phyloP scores from a whole-genome alignment of 2,888 invertebrate species.

The Tridacna gigas region DNA sequence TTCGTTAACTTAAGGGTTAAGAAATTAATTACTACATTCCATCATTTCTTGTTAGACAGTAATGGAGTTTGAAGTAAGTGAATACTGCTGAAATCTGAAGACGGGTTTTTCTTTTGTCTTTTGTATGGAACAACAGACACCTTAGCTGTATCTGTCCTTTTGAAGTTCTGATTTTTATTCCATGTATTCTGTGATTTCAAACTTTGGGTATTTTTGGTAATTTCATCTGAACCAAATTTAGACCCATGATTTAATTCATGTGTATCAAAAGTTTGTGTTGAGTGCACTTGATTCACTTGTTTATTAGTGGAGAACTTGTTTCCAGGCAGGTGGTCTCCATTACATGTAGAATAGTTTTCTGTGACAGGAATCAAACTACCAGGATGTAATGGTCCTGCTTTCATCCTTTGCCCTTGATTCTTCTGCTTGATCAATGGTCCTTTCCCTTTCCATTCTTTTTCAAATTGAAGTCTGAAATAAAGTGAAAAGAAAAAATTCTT shows the following conservation, averaged over 20 bases:
- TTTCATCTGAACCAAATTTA: neutral
- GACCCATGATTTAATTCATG: neutral
- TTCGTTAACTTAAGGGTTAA: neutral
- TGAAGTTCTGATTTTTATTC: too few relatives aligned
- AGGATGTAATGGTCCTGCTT: too few relatives aligned
- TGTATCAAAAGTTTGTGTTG: neutral
- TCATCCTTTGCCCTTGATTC: slow-evolving; percentile 2
- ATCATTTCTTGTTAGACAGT: slow-evolving; percentile 4
- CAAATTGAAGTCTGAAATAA: slow-evolving; percentile 54
- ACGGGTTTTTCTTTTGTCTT: slow-evolving; percentile 6
- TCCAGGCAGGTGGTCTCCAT: neutral
- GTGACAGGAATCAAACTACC: neutral
- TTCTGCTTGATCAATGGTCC: neutral
- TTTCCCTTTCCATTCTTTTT: slow-evolving; percentile 52
- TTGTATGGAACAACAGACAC: slow-evolving; percentile 27
- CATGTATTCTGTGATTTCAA: neutral
- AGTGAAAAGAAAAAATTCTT: too few relatives aligned
- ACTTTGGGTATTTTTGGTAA: neutral
- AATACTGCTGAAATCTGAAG: neutral
- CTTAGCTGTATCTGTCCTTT: neutral
- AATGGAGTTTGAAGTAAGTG: slow-evolving; percentile 25
- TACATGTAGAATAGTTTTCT: slow-evolving; percentile 1
- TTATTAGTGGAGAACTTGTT: neutral
- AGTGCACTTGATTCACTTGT: neutral
- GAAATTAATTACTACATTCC: too few relatives aligned